Base-by-base conservation (phyloP, 2,113 vertebrate species). In the Ardeotis arabs region DNA sequence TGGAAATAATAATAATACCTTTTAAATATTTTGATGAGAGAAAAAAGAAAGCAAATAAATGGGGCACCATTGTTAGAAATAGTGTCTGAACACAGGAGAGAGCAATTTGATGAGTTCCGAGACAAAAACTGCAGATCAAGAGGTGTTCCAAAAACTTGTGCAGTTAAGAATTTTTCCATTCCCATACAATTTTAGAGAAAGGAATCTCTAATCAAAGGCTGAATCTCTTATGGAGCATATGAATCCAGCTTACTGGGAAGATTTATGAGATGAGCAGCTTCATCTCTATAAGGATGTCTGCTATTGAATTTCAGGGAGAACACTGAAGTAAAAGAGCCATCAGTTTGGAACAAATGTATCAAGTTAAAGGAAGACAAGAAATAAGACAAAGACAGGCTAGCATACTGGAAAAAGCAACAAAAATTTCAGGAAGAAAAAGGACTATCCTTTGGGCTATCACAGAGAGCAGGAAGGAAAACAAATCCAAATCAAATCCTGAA, bases 261-360 rank as follows among this genome's bases (percentile, higher is more conserved):
- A 88, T 85, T 93, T 93, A 92, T 93, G 70, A 90, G 20, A 83
- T 29, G 7, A 58, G 8, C 22, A 53, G 19, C 53, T 90, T 82
- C 79, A 78, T 84, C 68, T 66, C 47, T 84, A 33, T 79, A 55
- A 75, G 90, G 58, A 75, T 72, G 74, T 87, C 44, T 87, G 37
- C 37, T 68, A 82, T 1, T 90, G 78, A 92, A 90, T 93, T 90
- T 95, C 74, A 64, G 62, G 27, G 53, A 81, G 23, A 85, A 33
- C 24, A 35, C 35, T 85, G 88, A 90, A 82, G 23, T 93, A 79
- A 90, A 95, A 83, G 25, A 96, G 31, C 59, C 47, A 77, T 94
- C 55, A 20, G 37, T 89, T 87, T 89, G 59, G 55, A 89, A 58
- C 52, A 59, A 85, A 35, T 52, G 16, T 56, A 49, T 90, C 53